Percentiles rank a stretch among this genome's conserved stretches.
Evolutionary conservation across 2,797 vertebrate species (phyloP).

Genomic region (Sparidentex hasta): DNA sequence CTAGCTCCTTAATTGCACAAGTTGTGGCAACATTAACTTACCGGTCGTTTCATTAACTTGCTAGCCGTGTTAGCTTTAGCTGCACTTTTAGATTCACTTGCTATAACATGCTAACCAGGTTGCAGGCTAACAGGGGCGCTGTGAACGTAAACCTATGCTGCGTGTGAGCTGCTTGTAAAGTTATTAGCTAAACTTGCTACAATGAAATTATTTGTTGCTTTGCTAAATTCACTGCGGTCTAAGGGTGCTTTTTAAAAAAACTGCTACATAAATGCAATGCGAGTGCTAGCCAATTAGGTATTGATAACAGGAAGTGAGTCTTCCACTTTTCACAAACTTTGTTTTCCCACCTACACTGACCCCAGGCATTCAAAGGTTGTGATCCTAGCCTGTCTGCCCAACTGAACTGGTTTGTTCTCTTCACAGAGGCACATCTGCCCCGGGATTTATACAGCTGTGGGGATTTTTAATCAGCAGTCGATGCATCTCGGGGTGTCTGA

Average conservation of each 20-base stretch:
- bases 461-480: constrained; percentile 72
- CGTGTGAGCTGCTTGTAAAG: constrained; percentile 18
- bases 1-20: constrained; percentile 32
- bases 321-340: constrained; percentile 49
- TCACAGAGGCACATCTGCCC: constrained; percentile 68
- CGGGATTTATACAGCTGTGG: constrained; percentile 67
- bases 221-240: too few species aligned
- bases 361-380: constrained; percentile 14
- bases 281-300: neutral
- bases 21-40: constrained; percentile 62
- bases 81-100: constrained; percentile 31
- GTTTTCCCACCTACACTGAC: neutral
- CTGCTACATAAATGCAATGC: neutral
- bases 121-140: constrained; percentile 53
- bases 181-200: constrained; percentile 6
- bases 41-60: constrained; percentile 48
- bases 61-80: constrained; percentile 73
- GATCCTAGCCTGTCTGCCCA: constrained; percentile 11
- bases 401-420: constrained; percentile 36
- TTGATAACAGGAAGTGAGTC: constrained; percentile 54
- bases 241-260: neutral
- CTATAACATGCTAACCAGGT: constrained; percentile 58
- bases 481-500: constrained; percentile 95
- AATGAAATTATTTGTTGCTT: neutral
- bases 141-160: constrained; percentile 9